Percentiles rank a stretch among this genome's conserved stretches.
These are phyloP conservation scores for Cavia aperea DNA, from an alignment of 2,113 vertebrate species.

Conservation along the genomic window DNA sequence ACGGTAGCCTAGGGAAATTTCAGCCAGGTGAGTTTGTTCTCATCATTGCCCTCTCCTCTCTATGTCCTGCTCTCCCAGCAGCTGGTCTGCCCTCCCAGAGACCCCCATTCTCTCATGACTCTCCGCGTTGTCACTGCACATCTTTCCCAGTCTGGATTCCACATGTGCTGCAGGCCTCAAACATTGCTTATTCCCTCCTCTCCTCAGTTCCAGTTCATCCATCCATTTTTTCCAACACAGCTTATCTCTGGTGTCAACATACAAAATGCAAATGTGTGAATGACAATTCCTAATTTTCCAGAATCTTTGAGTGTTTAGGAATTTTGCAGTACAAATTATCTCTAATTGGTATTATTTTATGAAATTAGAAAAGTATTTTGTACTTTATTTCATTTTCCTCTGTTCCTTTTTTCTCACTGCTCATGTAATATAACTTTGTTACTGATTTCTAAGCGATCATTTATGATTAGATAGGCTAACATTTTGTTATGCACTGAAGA, in stretches of 20 bases:
- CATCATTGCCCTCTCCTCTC: neutral
- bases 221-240: neutral
- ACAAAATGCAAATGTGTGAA: neutral
- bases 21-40: neutral
- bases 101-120: neutral
- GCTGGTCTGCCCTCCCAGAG: neutral
- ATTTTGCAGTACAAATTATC: neutral
- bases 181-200: neutral
- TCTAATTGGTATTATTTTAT: neutral
- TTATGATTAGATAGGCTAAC: neutral
- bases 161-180: neutral
- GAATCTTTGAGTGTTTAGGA: constrained; percentile 31
- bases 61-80: neutral
- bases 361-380: neutral
- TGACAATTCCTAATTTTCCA: neutral
- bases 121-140: neutral
- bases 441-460: neutral
- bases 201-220: neutral
- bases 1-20: neutral
- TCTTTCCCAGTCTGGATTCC: neutral
- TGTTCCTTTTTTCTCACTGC: neutral
- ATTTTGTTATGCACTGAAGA: neutral
- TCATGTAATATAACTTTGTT: neutral
- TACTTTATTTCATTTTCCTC: neutral
- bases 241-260: neutral